Evolutionary conservation across 2,113 vertebrate genomes (phyloP).

Genomic region (Phalacrocorax brasilianus): DNA sequence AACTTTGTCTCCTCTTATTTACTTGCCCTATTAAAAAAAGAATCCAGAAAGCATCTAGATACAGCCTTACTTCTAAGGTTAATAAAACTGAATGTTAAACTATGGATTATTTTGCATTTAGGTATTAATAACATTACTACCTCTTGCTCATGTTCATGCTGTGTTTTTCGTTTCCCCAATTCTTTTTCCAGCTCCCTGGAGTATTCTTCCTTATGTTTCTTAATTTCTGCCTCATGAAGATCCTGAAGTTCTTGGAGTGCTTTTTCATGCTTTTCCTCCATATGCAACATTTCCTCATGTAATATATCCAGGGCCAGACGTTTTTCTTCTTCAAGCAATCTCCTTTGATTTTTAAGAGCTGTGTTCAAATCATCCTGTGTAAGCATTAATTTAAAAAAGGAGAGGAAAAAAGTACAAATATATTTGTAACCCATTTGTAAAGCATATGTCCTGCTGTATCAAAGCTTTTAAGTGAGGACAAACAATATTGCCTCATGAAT

Average conservation of each 20-base stretch:
- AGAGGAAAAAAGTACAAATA: neutral
- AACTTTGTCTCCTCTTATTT: neutral
- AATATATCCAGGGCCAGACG: constrained; percentile 70
- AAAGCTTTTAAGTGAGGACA: neutral
- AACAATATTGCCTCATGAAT: neutral
- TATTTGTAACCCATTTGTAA: neutral
- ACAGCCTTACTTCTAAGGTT: neutral
- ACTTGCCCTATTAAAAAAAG: neutral
- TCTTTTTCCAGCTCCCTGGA: constrained; percentile 29
- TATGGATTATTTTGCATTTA: neutral
- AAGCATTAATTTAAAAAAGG: neutral
- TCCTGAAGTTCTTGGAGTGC: constrained; percentile 74
- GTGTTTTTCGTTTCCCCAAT: constrained; percentile 49
- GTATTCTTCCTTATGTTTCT: constrained; percentile 59
- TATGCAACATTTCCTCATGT: constrained; percentile 71
- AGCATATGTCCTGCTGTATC: neutral
- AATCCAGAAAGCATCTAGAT: neutral
- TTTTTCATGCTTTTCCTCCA: constrained; percentile 77
- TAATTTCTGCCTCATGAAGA: constrained; percentile 63
- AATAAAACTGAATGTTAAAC: neutral
- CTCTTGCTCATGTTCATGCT: constrained; percentile 78
- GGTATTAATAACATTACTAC: constrained; percentile 41
- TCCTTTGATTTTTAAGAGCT: constrained; percentile 67
- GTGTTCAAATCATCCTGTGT: constrained; percentile 42
- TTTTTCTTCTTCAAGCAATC: constrained; percentile 76